Evolutionary conservation across 1,140 invertebrate genomes (phyloP), one percentile per base, ranked within the genome.

Genomic region (Hylyphantes graminicola): DNA sequence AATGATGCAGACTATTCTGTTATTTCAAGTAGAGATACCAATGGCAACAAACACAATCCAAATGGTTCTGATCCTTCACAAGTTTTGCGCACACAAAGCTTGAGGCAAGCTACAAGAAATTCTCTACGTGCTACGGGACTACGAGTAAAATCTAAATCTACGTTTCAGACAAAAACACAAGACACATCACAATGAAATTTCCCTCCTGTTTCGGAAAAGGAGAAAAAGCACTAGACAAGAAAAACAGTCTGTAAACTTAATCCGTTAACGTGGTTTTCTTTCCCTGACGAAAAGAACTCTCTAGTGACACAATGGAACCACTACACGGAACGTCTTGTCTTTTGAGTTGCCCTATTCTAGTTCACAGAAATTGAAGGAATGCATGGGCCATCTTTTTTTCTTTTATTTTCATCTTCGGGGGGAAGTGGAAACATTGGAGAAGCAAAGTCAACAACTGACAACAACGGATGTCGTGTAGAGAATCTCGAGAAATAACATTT

Each of bases 401-500:
- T 35, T 35, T 35, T 35, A 35, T 35, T 35, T 35, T 35, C 35
- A 35, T 35, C 50, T 70, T 70, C 50, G 68, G 68, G 48, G 50
- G 50, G 12, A 51, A 70, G 68, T 70, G 51, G 54, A 70, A 70
- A 70, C n/a, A 70, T 70, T 57, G 72, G 19, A 57, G 72, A 74
- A 74, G 57, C 53, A 57, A 12, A 74, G 72, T 74, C 72, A 81
- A 81, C 65, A 81, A 81, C 65, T 59, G 65, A 76, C 81, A 75
- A 35, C 35, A 55, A 74, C 55, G 50, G 72, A 65, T 76, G 81
- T 84, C 81, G 19, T 76, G 81, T 84, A 84, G 73, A 84, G 73
- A 84, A 84, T 84, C 72, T 82, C 80, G 61, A 82, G 80, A 82
- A 82, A 82, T 82, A 82, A 82, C 80, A 82, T 74, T 35, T 35